Conservation (phyloP, 2,797 vertebrate species). For the Pygocentrus nattereri region DNA sequence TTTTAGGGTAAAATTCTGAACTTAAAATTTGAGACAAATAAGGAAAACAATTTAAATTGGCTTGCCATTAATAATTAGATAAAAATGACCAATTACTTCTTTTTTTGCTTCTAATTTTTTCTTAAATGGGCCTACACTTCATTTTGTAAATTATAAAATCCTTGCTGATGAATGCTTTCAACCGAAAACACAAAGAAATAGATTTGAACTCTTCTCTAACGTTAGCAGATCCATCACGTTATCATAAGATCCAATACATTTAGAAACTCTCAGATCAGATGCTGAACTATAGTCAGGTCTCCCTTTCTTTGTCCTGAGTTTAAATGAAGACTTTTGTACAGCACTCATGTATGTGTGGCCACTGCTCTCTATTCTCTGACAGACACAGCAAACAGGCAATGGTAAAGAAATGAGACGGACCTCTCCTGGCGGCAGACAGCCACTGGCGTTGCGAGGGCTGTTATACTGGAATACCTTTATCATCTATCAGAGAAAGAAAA, state of each 20-base stretch:
- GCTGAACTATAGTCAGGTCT: background rate
- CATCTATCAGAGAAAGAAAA: constrained; percentile 80
- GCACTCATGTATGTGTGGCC: background rate
- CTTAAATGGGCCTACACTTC: no score
- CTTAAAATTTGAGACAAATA: no score
- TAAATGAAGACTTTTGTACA: no score
- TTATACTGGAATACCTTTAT: constrained; percentile 87
- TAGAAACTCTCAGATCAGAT: background rate
- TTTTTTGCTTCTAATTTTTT: no score
- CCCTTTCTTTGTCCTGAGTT: background rate
- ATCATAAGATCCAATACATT: background rate
- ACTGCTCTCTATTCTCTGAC: constrained; percentile 21
- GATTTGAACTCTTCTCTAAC: background rate
- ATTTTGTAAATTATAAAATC: no score
- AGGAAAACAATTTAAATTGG: no score
- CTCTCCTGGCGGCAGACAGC: constrained; percentile 84
- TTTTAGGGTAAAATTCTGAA: no score
- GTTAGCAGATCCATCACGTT: background rate
- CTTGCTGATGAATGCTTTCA: no score
- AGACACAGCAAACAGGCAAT: constrained; percentile 68
- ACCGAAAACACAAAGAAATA: no score
- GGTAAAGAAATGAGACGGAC: constrained; percentile 77
- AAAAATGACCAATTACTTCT: no score
- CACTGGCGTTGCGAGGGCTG: constrained; percentile 80
- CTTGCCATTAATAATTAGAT: no score